Conservation (phyloP, 2,888 invertebrate species). For the Eristalinus sepulchralis region DNA sequence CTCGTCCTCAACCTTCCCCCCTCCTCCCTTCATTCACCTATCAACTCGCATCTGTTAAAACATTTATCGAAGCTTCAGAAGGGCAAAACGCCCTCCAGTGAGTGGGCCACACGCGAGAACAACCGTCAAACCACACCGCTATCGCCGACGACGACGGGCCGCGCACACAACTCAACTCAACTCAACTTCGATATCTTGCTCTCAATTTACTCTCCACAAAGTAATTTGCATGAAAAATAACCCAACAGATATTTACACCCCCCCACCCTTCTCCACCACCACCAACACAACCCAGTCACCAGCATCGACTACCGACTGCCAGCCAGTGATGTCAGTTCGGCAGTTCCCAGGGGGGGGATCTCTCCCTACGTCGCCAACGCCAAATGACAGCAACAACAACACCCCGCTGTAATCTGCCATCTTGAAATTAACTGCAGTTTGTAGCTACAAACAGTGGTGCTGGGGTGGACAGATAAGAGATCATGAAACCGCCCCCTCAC, state of each 20-base stretch:
- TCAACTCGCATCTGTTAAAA: slow-evolving; percentile 25
- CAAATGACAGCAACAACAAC: neutral
- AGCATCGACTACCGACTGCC: too few species aligned
- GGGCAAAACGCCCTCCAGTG: neutral
- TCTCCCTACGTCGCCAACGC: too few species aligned
- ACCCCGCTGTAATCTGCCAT: slow-evolving; percentile 61
- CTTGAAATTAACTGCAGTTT: slow-evolving; percentile 70
- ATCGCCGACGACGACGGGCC: neutral
- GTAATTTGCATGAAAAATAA: slow-evolving; percentile 68
- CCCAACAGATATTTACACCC: slow-evolving; percentile 15
- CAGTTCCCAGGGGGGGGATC: slow-evolving; percentile 23
- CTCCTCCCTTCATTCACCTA: neutral
- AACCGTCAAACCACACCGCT: neutral
- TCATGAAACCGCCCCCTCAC: slow-evolving; percentile 35
- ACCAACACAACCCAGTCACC: too few species aligned
- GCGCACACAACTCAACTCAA: slow-evolving; percentile 25
- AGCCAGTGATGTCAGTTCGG: neutral
- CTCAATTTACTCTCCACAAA: slow-evolving; percentile 56
- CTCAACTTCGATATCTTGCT: slow-evolving; percentile 54
- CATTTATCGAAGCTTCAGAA: slow-evolving; percentile 54
- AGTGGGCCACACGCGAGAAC: neutral
- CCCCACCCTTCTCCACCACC: neutral
- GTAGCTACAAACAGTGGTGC: neutral
- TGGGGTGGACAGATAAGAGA: slow-evolving; percentile 45
- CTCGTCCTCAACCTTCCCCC: neutral